Evolutionary conservation across 2,888 invertebrate genomes (phyloP), one percentile per base, ranked within the genome.

Genomic region (Leuctra nigra): DNA sequence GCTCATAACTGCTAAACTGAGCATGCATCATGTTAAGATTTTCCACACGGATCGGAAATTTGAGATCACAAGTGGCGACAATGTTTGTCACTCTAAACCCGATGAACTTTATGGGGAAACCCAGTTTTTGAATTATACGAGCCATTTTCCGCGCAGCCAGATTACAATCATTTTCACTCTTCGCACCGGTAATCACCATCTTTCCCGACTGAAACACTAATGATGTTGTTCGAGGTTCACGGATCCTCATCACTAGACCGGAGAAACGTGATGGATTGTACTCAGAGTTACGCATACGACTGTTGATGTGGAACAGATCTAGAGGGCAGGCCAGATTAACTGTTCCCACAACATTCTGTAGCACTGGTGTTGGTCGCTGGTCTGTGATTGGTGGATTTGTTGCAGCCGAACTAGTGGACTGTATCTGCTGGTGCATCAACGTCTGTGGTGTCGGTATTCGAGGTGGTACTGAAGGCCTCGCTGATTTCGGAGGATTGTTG

Each of bases 331-430:
- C 82, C 60, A 91, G 74, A 65, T 83, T 84, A 0, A 89, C 86
- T 4, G 89, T 89, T 22, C 88, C 84, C 1, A 91, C 89, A 67
- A 89, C 87, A 68, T 90, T 91, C 68, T 94, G 94, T 69, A 94
- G 73, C 68, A 94, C 93, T 23, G 97, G 97, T 59, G 92, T 79
- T 65, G 96, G 94, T 54, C 92, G 92, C 54, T 94, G 91, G 73
- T 95, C 93, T 6, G 91, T 90, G 0, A 94, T 93, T 63, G 78
- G 72, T 39, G 94, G 94, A 6, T 93, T 94, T 84, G 93, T 87
- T 1, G 91, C 91, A 1, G 88, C 29, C 29, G 11, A 29, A 29
- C 29, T 29, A 29, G 29, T 7, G 11, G 29, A 6, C 11, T 6
- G 11, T 29, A 6, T 11, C 11, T 29, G 29, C 11, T 6, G 29